A percentile compares a stretch with the other conserved stretches of the same genome.
These are phyloP conservation scores for Cynocephalus volans DNA, from an alignment of 2,113 vertebrate species.

Conservation along the genomic window DNA sequence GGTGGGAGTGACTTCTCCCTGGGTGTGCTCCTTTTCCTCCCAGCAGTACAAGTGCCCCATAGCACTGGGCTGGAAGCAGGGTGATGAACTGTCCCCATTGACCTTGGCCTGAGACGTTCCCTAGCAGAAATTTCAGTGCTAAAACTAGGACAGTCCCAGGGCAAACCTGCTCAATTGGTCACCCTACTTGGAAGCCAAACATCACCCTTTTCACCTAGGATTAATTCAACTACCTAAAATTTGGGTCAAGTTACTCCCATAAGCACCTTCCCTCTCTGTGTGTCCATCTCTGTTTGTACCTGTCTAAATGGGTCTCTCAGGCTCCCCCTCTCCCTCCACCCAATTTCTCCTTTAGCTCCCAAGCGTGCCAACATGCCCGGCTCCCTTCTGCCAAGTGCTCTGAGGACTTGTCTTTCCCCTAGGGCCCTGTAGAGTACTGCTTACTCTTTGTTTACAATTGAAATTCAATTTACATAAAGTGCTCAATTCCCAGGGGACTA, in stretches of 20 bases:
- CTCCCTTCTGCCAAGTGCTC: not conserved
- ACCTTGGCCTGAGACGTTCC: not conserved
- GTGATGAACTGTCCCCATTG: not conserved
- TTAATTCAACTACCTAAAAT: slow-evolving; percentile 24
- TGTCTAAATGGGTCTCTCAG: not conserved
- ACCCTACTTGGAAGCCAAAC: not conserved
- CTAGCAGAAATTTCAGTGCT: not conserved
- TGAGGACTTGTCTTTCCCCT: not conserved
- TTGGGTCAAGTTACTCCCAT: not conserved
- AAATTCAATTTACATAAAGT: slow-evolving; percentile 49
- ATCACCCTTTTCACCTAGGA: not conserved
- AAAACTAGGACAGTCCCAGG: not conserved
- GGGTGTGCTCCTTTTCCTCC: not conserved
- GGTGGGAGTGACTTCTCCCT: not conserved
- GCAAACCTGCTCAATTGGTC: not conserved
- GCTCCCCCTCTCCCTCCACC: not conserved
- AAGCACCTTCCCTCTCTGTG: not conserved
- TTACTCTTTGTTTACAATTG: slow-evolving; percentile 30
- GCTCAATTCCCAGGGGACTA: slow-evolving; percentile 15
- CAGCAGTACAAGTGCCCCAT: not conserved
- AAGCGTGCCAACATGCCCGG: not conserved
- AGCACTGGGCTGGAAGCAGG: not conserved
- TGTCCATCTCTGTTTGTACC: not conserved
- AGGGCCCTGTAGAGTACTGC: not conserved
- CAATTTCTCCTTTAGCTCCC: not conserved